phyloP scores from a whole-genome alignment of 2,113 vertebrate species.

The Chinchilla lanigera region DNA sequence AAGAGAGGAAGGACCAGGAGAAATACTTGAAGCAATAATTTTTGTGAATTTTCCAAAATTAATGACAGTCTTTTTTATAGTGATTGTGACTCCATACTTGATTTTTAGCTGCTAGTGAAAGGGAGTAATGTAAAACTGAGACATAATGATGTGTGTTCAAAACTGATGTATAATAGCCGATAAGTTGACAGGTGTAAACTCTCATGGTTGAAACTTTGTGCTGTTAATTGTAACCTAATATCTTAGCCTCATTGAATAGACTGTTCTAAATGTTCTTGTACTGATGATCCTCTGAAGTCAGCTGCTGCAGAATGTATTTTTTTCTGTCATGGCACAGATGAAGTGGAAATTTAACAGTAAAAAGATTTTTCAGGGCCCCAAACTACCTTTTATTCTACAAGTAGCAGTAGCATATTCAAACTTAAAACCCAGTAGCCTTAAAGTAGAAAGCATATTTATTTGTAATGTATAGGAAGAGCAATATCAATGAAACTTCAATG shows the following conservation, averaged over 20 bases:
- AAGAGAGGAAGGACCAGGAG: neutral
- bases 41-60: constrained; percentile 17
- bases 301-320: neutral
- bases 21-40: constrained; percentile 5
- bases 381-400: neutral
- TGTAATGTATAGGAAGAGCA: neutral
- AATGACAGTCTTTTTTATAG: neutral
- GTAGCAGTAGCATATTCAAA: constrained; percentile 3
- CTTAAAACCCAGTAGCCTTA: neutral
- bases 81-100: neutral
- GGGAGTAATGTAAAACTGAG: neutral
- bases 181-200: neutral
- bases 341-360: constrained; percentile 31
- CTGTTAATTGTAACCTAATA: neutral
- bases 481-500: neutral
- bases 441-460: neutral
- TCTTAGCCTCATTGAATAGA: neutral
- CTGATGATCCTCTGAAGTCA: neutral
- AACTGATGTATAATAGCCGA: neutral
- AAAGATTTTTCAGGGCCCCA: neutral
- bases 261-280: neutral
- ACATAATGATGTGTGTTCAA: neutral
- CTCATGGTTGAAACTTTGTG: neutral
- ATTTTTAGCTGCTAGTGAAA: neutral
- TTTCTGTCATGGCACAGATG: neutral